These are phyloP conservation scores for Acipenser oxyrinchus DNA, from an alignment of 2,797 vertebrate species.

Conservation along the genomic window DNA sequence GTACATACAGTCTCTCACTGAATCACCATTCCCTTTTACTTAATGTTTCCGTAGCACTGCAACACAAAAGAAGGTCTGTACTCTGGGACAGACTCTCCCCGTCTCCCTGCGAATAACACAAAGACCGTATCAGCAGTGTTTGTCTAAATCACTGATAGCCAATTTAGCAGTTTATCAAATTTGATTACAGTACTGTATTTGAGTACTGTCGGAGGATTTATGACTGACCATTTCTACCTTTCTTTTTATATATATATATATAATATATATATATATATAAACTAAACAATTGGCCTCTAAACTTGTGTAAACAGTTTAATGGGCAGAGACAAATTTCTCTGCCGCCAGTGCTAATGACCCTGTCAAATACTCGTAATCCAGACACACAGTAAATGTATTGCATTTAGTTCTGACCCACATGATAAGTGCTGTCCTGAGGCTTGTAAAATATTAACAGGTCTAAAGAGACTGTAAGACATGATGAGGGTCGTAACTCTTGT, in stretches of 20 bases:
- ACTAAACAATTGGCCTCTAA: conserved; percentile 32
- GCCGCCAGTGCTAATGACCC: conserved; percentile 12
- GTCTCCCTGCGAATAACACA: not conserved
- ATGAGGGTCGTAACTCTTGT: not conserved
- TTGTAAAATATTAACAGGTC: conserved; percentile 23
- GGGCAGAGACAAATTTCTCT: conserved; percentile 1
- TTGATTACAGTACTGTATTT: conserved; percentile 4
- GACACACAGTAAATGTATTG: conserved; percentile 13
- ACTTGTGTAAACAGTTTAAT: conserved; percentile 20
- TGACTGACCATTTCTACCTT: conserved; percentile 7
- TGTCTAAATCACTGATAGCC: not conserved
- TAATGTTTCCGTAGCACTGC: not conserved
- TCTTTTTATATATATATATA: not conserved
- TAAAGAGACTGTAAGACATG: conserved; percentile 13
- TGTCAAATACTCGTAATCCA: conserved; percentile 16
- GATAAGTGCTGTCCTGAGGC: not conserved
- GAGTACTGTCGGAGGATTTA: conserved; percentile 12
- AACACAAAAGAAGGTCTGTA: not conserved
- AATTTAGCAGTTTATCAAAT: conserved; percentile 9
- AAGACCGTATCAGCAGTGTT: not conserved
- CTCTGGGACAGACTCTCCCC: not conserved
- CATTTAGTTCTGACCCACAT: conserved; percentile 4
- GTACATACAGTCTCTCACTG: not conserved
- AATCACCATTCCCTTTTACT: not conserved
- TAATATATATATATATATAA: not conserved